Percentiles rank a stretch among this genome's conserved stretches.
Evolutionary conservation across 2,888 invertebrate genomes (phyloP).

Genomic region (Uropetala carovei): DNA sequence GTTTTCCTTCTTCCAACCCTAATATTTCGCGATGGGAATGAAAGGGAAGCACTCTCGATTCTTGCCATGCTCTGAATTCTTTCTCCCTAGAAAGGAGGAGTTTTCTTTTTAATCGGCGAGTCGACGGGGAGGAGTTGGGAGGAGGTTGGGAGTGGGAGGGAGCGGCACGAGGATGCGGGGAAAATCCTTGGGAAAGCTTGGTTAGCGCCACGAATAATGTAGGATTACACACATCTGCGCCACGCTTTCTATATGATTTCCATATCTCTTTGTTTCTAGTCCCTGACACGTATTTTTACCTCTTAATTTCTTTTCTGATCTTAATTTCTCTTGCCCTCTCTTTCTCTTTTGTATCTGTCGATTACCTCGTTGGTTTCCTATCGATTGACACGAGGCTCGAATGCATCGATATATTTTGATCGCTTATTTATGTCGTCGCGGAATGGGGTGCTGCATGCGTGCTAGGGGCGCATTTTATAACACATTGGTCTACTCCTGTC

Average conservation of each 20-base stretch:
- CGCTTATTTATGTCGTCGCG: too few species aligned
- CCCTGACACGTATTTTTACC: background rate
- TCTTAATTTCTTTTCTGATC: background rate
- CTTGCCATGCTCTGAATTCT: background rate
- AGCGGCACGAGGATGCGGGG: too few species aligned
- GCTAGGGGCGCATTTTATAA: too few species aligned
- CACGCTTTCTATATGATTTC: slow-evolving; percentile 32
- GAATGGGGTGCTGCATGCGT: too few species aligned
- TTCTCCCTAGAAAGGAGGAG: background rate
- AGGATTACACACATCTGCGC: background rate
- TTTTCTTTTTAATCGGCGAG: background rate
- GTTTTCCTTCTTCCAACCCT: too few species aligned
- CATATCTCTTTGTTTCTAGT: slow-evolving; percentile 22
- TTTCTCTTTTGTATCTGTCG: too few species aligned
- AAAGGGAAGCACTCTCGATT: background rate
- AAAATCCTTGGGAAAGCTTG: background rate
- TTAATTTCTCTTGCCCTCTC: background rate
- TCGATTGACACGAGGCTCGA: too few species aligned
- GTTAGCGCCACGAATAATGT: background rate
- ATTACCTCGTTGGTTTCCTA: too few species aligned
- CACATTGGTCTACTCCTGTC: too few species aligned
- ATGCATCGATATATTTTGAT: too few species aligned
- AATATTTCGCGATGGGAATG: too few species aligned
- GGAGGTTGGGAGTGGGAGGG: background rate
- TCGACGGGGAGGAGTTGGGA: background rate